phyloP scores from a whole-genome alignment of 37 sponge, comb jelly and placozoan species.

The Chondrosia reniformis region DNA sequence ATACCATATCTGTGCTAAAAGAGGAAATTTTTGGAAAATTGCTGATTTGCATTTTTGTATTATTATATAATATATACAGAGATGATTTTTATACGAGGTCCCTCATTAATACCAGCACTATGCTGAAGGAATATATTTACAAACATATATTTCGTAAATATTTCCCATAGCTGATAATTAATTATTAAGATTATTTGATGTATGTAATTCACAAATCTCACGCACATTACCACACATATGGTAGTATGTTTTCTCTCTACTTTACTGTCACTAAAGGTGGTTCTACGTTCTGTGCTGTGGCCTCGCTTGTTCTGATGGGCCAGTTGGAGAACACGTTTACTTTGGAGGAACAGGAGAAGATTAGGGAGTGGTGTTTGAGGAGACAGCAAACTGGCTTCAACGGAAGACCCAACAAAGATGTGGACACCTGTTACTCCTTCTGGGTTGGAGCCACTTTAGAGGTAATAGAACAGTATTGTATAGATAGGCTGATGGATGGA shows the following conservation, averaged over 20 bases:
- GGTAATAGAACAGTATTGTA: slow-evolving; percentile 13
- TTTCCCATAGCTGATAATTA: not conserved
- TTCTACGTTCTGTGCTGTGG: slow-evolving; percentile 90
- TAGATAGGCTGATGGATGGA: not conserved
- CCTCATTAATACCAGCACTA: no score
- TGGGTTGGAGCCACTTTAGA: slow-evolving; percentile 94
- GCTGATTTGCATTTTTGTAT: no score
- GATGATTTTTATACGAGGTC: no score
- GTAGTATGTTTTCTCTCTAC: no score
- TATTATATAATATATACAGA: no score
- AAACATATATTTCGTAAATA: no score
- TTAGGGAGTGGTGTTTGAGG: slow-evolving; percentile 79
- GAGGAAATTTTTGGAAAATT: no score
- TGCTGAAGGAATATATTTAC: no score
- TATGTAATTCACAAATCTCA: no score
- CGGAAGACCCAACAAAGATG: slow-evolving; percentile 94
- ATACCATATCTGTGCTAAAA: no score
- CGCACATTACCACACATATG: no score
- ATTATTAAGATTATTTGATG: not conserved
- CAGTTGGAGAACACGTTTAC: slow-evolving; percentile 60
- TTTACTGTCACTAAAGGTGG: slow-evolving; percentile 52
- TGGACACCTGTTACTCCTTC: slow-evolving; percentile 96
- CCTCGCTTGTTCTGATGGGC: slow-evolving; percentile 84
- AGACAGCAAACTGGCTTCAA: slow-evolving; percentile 88
- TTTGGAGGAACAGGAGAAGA: slow-evolving; percentile 32